Percentiles rank a stretch among this genome's conserved stretches.
phyloP scores from a whole-genome alignment of 2,113 vertebrate genomes.

The Cyanoliseus patagonus region DNA sequence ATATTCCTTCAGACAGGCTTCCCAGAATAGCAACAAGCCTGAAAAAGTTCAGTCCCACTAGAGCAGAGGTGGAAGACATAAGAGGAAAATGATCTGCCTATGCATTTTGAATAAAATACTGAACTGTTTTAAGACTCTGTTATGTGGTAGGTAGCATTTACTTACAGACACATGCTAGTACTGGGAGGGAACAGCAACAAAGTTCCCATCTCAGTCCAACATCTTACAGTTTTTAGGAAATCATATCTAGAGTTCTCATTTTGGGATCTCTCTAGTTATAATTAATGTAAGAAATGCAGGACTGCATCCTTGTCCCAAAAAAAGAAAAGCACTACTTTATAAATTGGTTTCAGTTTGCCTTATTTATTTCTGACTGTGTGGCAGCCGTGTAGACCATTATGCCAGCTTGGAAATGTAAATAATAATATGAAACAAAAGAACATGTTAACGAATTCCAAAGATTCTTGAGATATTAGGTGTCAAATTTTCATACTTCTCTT shows the following conservation, averaged over 20 bases:
- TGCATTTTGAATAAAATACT: neutral
- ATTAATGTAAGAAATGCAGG: neutral
- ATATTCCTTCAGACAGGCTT: neutral
- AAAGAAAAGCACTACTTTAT: neutral
- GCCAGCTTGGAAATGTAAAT: neutral
- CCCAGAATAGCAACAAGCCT: neutral
- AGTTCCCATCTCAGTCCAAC: neutral
- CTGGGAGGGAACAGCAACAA: fast-evolving
- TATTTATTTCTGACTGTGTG: neutral
- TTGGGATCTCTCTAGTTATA: neutral
- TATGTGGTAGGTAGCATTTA: fast-evolving
- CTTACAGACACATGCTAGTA: no score
- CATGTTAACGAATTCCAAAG: neutral
- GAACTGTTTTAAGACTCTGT: neutral
- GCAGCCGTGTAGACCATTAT: neutral
- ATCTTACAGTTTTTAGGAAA: neutral
- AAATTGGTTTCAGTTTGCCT: neutral
- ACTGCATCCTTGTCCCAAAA: neutral
- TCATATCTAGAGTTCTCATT: neutral
- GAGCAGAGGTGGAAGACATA: neutral
- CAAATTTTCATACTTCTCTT: neutral
- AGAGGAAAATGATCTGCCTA: neutral
- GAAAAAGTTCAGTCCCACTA: neutral
- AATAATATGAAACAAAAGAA: neutral
- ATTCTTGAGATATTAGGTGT: neutral